Percentiles rank a stretch among this genome's conserved stretches.
Evolutionary conservation across 2,113 vertebrate species (phyloP).

Genomic region (Lota lota): DNA sequence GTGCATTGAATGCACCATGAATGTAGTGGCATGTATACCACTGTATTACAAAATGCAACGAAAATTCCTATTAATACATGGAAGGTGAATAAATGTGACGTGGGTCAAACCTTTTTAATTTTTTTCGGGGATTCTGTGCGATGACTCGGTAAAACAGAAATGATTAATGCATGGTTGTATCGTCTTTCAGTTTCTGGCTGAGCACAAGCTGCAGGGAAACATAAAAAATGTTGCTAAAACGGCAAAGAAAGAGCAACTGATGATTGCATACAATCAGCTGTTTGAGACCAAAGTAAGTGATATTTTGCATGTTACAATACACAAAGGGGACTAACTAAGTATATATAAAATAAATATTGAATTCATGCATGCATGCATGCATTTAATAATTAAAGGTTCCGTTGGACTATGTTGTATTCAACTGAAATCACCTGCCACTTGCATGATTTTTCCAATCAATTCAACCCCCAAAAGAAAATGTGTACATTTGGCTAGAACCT

Average conservation of each 20-base stretch:
- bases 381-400: not conserved
- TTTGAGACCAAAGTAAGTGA: constrained; percentile 85
- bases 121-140: not conserved
- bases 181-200: constrained; percentile 84
- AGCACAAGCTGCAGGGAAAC: constrained; percentile 91
- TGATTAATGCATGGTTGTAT: not conserved
- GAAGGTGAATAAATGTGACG: too few species aligned
- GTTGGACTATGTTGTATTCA: not conserved
- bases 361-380: not conserved
- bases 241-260: constrained; percentile 90
- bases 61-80: too few species aligned
- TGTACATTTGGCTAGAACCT: not conserved
- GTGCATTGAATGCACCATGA: too few species aligned
- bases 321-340: not conserved
- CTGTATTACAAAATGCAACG: too few species aligned
- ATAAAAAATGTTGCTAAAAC: constrained; percentile 95
- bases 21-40: too few species aligned
- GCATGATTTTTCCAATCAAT: too few species aligned
- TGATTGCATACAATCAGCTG: constrained; percentile 85
- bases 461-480: too few species aligned
- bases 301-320: not conserved
- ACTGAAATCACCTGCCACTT: too few species aligned
- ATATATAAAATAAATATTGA: not conserved
- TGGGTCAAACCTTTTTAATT: too few species aligned
- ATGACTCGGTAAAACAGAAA: not conserved